Conservation (phyloP, 2,797 vertebrate genomes). For the Anguilla obscura region DNA sequence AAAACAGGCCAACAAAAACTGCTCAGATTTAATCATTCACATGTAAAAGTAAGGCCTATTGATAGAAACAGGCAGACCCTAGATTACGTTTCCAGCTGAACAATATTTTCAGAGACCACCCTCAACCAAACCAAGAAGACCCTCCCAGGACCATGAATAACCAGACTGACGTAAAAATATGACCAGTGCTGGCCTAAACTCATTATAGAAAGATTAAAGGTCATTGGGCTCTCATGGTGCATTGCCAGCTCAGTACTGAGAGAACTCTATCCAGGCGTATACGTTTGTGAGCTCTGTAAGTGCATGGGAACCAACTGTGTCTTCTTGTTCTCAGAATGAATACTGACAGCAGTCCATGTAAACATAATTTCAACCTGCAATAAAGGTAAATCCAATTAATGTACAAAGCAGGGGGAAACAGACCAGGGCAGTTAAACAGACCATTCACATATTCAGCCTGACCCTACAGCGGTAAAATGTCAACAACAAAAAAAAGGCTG, state of each 20-base stretch:
- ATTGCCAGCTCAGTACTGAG: constrained; percentile 7
- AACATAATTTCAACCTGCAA: not conserved
- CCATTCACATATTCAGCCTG: not conserved
- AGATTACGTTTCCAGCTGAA: not conserved
- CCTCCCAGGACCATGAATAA: not conserved
- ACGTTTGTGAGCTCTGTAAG: not conserved
- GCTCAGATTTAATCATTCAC: not conserved
- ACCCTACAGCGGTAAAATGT: not conserved
- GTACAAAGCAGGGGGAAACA: not conserved
- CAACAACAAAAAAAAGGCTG: not conserved
- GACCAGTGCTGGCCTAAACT: not conserved
- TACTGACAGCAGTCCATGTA: constrained; percentile 9
- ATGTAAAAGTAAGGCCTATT: not conserved
- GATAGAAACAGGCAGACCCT: not conserved
- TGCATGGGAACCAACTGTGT: constrained; percentile 7
- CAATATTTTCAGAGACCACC: not conserved
- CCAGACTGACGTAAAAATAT: not conserved
- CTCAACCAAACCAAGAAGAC: not conserved
- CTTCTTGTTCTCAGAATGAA: not conserved
- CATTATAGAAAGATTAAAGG: constrained; percentile 11
- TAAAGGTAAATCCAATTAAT: not conserved
- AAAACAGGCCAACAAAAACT: not conserved
- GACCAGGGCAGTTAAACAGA: not conserved
- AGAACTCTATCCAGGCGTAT: not conserved
- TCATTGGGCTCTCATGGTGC: constrained; percentile 13